These are phyloP conservation scores for Desmophyllum pertusum DNA, from an alignment of 92 coral and sea anemone species.

Conservation along the genomic window DNA sequence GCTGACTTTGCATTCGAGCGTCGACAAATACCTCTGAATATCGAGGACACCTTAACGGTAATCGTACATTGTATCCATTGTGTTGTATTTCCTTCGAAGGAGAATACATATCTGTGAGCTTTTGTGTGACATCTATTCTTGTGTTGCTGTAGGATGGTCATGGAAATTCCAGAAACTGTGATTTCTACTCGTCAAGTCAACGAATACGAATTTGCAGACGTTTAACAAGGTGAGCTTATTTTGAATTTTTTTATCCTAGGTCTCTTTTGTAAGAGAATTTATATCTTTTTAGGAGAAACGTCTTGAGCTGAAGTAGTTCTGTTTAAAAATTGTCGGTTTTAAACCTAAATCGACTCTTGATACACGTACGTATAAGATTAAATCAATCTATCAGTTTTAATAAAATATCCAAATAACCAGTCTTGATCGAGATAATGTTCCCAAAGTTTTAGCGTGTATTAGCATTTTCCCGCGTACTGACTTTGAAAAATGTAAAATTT, in stretches of 20 bases:
- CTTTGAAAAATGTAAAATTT: not conserved
- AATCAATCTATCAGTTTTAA: conserved; percentile 11
- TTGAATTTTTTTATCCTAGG: not conserved
- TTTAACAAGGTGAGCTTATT: conserved; percentile 74
- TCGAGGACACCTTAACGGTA: conserved; percentile 96
- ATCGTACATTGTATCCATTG: conserved; percentile 23
- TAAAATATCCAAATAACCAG: conserved; percentile 12
- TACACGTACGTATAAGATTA: not conserved
- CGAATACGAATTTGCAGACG: conserved; percentile 75
- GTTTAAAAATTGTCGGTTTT: not conserved
- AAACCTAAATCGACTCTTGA: not conserved
- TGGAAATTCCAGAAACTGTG: conserved; percentile 96
- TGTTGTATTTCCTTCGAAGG: conserved; percentile 18
- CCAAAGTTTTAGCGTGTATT: not conserved
- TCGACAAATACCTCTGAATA: conserved; percentile 94
- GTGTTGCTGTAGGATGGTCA: conserved; percentile 81
- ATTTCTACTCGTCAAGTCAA: conserved; percentile 75
- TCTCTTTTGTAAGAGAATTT: not conserved
- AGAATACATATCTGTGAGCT: not conserved
- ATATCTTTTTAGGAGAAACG: not conserved
- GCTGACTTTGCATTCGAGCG: conserved; percentile 89
- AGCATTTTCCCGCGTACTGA: not conserved
- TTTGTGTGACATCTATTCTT: not conserved
- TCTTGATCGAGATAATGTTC: not conserved
- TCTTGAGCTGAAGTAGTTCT: conserved; percentile 3